These are phyloP conservation scores for Catharus minimus DNA, from an alignment of 2,113 vertebrate genomes.

Conservation along the genomic window DNA sequence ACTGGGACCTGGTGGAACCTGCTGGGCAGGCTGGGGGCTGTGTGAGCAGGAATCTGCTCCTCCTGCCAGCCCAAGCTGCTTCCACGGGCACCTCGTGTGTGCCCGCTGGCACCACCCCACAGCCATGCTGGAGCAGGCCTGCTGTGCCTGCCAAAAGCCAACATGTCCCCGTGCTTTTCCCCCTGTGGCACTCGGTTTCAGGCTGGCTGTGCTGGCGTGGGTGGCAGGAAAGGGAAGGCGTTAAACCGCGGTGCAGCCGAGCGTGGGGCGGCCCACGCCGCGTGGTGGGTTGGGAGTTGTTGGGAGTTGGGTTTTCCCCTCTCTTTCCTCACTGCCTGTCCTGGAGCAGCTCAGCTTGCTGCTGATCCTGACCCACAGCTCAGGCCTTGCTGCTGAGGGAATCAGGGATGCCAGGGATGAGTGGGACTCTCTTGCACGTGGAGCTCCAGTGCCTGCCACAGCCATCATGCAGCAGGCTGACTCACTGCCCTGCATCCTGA, in stretches of 20 bases:
- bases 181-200: rapidly evolving
- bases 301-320: rapidly evolving
- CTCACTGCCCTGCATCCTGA: rapidly evolving
- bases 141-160: not conserved
- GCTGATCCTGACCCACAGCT: not conserved
- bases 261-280: rapidly evolving
- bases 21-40: not conserved
- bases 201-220: not conserved
- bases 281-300: rapidly evolving
- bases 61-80: not conserved
- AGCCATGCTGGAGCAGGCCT: not conserved
- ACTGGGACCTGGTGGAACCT: not conserved
- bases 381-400: rapidly evolving
- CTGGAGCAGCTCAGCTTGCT: not conserved
- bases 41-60: not conserved
- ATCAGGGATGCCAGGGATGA: rapidly evolving
- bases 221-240: not conserved
- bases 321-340: rapidly evolving
- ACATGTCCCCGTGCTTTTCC: rapidly evolving
- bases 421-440: too few species aligned
- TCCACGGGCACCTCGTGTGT: not conserved
- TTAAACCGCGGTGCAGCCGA: not conserved
- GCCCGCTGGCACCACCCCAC: not conserved
- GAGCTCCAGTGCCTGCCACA: not conserved
- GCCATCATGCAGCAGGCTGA: not conserved